A percentile compares a stretch with the other conserved stretches of the same genome.
Conservation (phyloP, 1,140 invertebrate species). For the Leptoteleia sp. region DNA sequence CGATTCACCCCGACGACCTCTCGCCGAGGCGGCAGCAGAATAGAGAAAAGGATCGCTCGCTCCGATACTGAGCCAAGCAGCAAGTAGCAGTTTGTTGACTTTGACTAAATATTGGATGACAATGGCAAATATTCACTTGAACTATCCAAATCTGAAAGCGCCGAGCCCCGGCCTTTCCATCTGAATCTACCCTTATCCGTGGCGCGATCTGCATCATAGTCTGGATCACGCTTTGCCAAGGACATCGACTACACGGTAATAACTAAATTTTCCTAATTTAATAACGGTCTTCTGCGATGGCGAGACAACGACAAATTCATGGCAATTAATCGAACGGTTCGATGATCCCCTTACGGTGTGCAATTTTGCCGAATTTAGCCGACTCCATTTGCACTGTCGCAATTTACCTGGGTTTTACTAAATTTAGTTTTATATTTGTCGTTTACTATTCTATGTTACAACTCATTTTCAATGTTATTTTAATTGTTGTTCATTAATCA, state of each 20-base stretch:
- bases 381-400: no score
- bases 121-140: slow-evolving; percentile 78
- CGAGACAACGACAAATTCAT: neutral
- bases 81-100: slow-evolving; percentile 75
- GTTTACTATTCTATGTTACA: no score
- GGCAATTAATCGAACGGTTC: slow-evolving; percentile 10
- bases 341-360: neutral
- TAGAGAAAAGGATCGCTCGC: slow-evolving; percentile 70
- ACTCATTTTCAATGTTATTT: no score
- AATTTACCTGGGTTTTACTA: no score
- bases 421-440: no score
- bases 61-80: slow-evolving; percentile 71
- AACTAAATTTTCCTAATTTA: slow-evolving; percentile 58
- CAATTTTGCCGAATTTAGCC: no score
- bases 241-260: slow-evolving; percentile 44
- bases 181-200: slow-evolving; percentile 57
- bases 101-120: slow-evolving; percentile 78
- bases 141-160: slow-evolving; percentile 68
- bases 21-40: slow-evolving; percentile 49
- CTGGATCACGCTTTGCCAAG: slow-evolving; percentile 49
- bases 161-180: slow-evolving; percentile 48
- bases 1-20: slow-evolving; percentile 53
- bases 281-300: slow-evolving; percentile 8
- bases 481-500: no score
- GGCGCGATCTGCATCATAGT: slow-evolving; percentile 54